A percentile compares a stretch with the other conserved stretches of the same genome.
Evolutionary conservation across 2,888 invertebrate species (phyloP).

Genomic region (Ophion ellenae): DNA sequence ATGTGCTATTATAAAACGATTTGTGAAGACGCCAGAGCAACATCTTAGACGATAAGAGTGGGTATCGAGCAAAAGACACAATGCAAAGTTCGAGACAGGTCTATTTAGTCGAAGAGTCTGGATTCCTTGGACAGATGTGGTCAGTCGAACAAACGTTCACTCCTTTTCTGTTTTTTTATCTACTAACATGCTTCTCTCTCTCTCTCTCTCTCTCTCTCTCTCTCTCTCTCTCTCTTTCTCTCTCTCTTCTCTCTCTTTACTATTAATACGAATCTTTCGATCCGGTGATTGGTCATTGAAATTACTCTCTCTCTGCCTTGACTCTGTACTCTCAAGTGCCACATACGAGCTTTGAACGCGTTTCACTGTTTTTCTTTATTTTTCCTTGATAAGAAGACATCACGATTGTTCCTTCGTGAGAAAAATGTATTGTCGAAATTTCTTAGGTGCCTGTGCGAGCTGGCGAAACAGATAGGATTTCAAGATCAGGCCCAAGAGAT

Average conservation of each 20-base stretch:
- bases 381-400: constrained; percentile 9
- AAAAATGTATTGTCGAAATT: constrained; percentile 14
- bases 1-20: constrained; percentile 57
- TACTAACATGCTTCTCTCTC: constrained; percentile 46
- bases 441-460: constrained; percentile 93
- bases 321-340: constrained; percentile 4
- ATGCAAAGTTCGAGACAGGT: constrained; percentile 79
- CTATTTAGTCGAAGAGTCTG: constrained; percentile 81
- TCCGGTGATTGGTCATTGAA: constrained; percentile 2
- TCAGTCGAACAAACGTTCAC: constrained; percentile 76
- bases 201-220: constrained; percentile 8
- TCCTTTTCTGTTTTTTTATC: constrained; percentile 45
- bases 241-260: constrained; percentile 2
- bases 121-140: constrained; percentile 81
- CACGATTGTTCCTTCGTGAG: constrained; percentile 21
- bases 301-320: background rate
- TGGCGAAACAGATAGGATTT: constrained; percentile 98
- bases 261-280: constrained; percentile 4
- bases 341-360: background rate
- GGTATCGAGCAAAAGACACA: constrained; percentile 78
- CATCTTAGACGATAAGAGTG: constrained; percentile 78
- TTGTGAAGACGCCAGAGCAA: constrained; percentile 77
- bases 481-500: constrained; percentile 92
- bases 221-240: background rate
- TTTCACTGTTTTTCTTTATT: constrained; percentile 11